Conservation (phyloP, 2,113 vertebrate genomes). For the Chloebia gouldiae region DNA sequence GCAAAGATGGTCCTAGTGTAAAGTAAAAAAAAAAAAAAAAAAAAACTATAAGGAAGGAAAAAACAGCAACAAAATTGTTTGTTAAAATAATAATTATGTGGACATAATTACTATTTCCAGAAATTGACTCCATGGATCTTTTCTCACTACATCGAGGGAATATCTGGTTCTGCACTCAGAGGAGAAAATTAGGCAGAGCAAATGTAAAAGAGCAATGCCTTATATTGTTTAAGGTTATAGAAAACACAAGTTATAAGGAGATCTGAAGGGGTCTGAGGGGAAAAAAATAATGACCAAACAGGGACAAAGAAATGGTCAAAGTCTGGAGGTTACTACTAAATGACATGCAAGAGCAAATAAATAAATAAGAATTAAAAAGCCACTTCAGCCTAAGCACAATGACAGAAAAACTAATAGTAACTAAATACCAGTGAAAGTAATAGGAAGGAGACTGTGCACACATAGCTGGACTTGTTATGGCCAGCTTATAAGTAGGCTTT, state of each 20-base stretch:
- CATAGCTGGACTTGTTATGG: not conserved
- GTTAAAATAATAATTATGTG: not conserved
- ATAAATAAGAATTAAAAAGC: not conserved
- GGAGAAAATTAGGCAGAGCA: not conserved
- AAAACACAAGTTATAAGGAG: conserved; percentile 1
- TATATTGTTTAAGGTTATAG: not conserved
- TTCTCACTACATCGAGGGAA: too few relatives aligned
- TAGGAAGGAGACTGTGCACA: not conserved
- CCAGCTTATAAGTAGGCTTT: not conserved
- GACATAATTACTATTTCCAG: not conserved
- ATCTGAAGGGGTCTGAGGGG: not conserved
- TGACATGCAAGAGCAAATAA: not conserved
- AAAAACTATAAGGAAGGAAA: not conserved
- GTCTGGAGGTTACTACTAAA: not conserved
- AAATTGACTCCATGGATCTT: not conserved
- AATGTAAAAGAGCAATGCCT: not conserved
- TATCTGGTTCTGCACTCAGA: not conserved
- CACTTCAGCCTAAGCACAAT: not conserved
- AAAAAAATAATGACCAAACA: not conserved
- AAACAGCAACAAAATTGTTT: accelerated
- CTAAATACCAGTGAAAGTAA: not conserved
- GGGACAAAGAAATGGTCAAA: conserved; percentile 5
- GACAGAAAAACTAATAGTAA: not conserved
- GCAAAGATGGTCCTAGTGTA: not conserved
- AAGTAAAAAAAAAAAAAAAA: not conserved